Conservation (phyloP, 1,140 invertebrate species). For the Drosophila busckii region DNA sequence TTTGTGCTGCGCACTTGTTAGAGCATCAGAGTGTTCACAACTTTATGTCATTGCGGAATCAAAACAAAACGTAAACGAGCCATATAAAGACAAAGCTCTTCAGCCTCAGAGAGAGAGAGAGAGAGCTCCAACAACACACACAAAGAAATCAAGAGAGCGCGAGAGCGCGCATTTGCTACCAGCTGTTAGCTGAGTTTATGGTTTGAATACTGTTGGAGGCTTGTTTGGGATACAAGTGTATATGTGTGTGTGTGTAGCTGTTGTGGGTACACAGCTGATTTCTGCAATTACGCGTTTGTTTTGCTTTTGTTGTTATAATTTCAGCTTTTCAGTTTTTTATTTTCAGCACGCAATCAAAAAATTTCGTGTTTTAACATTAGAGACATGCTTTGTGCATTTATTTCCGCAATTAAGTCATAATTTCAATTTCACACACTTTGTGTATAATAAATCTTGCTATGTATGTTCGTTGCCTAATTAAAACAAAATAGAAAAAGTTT, state of each 20-base stretch:
- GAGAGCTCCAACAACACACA: slow-evolving; percentile 11
- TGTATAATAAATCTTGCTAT: not conserved
- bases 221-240: slow-evolving; percentile 40
- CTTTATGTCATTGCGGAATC: slow-evolving; percentile 27
- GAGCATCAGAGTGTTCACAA: slow-evolving; percentile 13
- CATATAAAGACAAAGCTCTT: slow-evolving; percentile 42
- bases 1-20: not conserved
- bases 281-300: slow-evolving; percentile 77
- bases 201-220: slow-evolving; percentile 26
- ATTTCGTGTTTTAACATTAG: slow-evolving; percentile 30
- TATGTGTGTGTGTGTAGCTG: slow-evolving; percentile 42
- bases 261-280: slow-evolving; percentile 79
- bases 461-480: slow-evolving; percentile 9
- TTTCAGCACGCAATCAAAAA: slow-evolving; percentile 59
- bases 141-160: slow-evolving; percentile 14
- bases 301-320: slow-evolving; percentile 72
- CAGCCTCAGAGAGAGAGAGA: slow-evolving; percentile 18
- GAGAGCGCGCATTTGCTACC: slow-evolving; percentile 14
- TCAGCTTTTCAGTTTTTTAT: slow-evolving; percentile 35
- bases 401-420: slow-evolving; percentile 62
- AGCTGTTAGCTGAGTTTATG: slow-evolving; percentile 50
- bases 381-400: slow-evolving; percentile 41
- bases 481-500: slow-evolving; percentile 26
- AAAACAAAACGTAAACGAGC: slow-evolving; percentile 58
- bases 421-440: slow-evolving; percentile 9